A percentile compares a stretch with the other conserved stretches of the same genome.
Evolutionary conservation across 2,797 vertebrate species (phyloP).

Genomic region (Nannoperca obscura): DNA sequence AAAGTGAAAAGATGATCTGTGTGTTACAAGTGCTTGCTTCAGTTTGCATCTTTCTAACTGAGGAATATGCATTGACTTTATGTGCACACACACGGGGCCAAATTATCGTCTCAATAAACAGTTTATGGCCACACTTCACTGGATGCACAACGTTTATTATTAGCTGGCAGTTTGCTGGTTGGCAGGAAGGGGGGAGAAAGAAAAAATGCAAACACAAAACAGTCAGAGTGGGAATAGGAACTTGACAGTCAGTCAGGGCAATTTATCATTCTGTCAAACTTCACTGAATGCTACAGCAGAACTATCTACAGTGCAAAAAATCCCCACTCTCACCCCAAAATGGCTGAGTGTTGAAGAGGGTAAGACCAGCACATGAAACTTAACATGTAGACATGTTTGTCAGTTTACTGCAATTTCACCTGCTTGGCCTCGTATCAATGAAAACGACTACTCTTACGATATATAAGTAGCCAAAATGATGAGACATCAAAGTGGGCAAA

Average conservation of each 20-base stretch:
- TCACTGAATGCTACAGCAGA: conserved; percentile 80
- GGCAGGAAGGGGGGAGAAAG: conserved; percentile 58
- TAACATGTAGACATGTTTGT: conserved; percentile 68
- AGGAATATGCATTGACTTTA: conserved; percentile 53
- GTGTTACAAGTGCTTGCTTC: conserved; percentile 36
- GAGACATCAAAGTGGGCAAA: too few relatives aligned
- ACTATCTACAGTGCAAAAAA: conserved; percentile 70
- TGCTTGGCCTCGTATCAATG: conserved; percentile 50
- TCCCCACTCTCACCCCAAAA: conserved; percentile 28
- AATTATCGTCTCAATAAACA: conserved; percentile 73
- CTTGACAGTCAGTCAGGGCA: conserved; percentile 82
- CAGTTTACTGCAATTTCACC: conserved; percentile 63
- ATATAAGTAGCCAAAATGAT: not conserved
- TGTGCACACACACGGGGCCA: conserved; percentile 53
- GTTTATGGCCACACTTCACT: conserved; percentile 73
- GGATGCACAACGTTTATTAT: conserved; percentile 73
- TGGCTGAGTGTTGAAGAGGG: conserved; percentile 60
- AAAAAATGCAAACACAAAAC: conserved; percentile 76
- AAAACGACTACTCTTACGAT: conserved; percentile 10
- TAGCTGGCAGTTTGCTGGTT: conserved; percentile 73
- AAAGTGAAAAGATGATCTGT: conserved; percentile 37
- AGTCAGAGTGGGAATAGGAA: conserved; percentile 73
- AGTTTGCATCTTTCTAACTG: conserved; percentile 53
- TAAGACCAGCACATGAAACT: conserved; percentile 50
- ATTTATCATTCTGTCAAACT: conserved; percentile 86